Conservation (phyloP, 2,888 invertebrate genomes). For the Corythucha ciliata region DNA sequence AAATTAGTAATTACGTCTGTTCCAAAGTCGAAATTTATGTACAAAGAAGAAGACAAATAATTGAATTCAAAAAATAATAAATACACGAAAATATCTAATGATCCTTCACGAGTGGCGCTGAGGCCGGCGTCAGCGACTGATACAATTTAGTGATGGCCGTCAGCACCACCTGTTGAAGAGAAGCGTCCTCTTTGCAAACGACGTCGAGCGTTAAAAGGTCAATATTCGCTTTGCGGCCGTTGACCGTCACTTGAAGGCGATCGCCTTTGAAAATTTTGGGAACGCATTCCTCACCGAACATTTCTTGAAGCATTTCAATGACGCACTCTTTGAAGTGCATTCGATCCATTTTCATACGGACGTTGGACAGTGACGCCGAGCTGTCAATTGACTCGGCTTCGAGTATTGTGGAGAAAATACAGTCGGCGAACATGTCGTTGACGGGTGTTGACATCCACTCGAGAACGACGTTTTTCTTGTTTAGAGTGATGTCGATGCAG, state of each 20-base stretch:
- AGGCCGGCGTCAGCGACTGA: conserved; percentile 62
- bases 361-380: conserved; percentile 51
- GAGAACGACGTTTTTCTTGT: conserved; percentile 71
- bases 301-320: conserved; percentile 82
- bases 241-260: conserved; percentile 72
- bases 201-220: conserved; percentile 75
- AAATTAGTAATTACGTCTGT: too few species aligned
- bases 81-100: not conserved
- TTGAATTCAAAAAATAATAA: not conserved
- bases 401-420: conserved; percentile 77
- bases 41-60: too few species aligned
- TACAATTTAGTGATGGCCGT: conserved; percentile 77
- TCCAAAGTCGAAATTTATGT: too few species aligned
- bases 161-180: conserved; percentile 71
- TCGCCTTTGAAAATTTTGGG: conserved; percentile 91
- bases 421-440: conserved; percentile 97
- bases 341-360: conserved; percentile 66
- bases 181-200: conserved; percentile 68
- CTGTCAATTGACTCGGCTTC: conserved; percentile 60
- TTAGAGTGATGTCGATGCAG: conserved; percentile 70
- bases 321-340: conserved; percentile 79
- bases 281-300: conserved; percentile 90
- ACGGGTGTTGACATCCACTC: conserved; percentile 91
- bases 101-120: conserved; percentile 21
- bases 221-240: conserved; percentile 74